Evolutionary conservation across 2,113 vertebrate genomes (phyloP), one percentile per base, ranked within the genome.

Genomic region (Sylvilagus bachmani): DNA sequence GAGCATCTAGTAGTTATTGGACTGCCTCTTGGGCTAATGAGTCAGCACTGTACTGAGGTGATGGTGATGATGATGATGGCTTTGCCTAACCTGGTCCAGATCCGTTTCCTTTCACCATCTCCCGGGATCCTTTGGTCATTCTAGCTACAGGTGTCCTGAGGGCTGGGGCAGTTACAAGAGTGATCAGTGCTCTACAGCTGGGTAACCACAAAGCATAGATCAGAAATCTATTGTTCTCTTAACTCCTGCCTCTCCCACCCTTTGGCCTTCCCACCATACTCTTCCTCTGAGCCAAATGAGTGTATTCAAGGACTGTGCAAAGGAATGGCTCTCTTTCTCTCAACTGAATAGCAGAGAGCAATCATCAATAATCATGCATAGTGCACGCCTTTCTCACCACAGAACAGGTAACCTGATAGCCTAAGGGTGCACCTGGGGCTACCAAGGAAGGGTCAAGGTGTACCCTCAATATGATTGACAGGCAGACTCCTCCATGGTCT

Each of bases 201-300:
- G 17, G 36, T 64, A 67, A 11, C 25, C 53, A 79, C n/a, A 78
- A 78, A n/a, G 55, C 13, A 92, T 61, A 83, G 58, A 66, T 29
- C 10, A 84, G 79, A 95, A 84, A 24, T 9, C 1, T 75, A 10
- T 7, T 44, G 44, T 69, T 58, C n/a, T 61, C 12, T 55, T 69
- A 73, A 90, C 27, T 86, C 38, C 49, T 80, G 6, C 1, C 5
- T 95, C 0, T 17, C 29, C 8, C 14, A 21, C 17, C 62, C 10
- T 90, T 86, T 79, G 44, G 14, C 31, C 10, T 44, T 8, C 16
- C 10, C 36, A 27, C 36, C 38, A 10, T 12, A 83, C 8, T 2
- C 24, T 86, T 62, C 49, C 67, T 96, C 73, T 58, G 64, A 94
- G 21, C 8, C 79, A 25, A 79, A 5, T 55, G 51, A 96, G 31